phyloP scores from a whole-genome alignment of 2,797 vertebrate genomes.

The Pantherophis alleghaniensis region DNA sequence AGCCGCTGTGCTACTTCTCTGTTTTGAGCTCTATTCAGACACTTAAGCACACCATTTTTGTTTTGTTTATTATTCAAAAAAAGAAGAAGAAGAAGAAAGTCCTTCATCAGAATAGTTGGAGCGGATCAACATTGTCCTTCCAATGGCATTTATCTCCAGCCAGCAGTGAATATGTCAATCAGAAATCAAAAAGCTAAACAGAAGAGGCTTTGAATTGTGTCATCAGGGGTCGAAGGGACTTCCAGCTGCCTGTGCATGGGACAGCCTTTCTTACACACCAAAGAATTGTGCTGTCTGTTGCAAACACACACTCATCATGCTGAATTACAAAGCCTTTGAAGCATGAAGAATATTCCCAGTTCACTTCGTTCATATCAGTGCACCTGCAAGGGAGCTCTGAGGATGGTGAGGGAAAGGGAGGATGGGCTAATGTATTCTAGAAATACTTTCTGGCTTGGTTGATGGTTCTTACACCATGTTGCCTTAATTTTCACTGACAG shows the following conservation, averaged over 20 bases:
- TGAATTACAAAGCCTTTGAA: slow-evolving; percentile 57
- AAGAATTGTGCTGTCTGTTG: slow-evolving; percentile 68
- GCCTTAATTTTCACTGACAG: slow-evolving; percentile 32
- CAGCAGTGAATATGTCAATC: slow-evolving; percentile 78
- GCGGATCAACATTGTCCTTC: slow-evolving; percentile 78
- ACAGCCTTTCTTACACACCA: slow-evolving; percentile 66
- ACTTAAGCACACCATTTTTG: slow-evolving; percentile 68
- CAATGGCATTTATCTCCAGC: slow-evolving; percentile 71
- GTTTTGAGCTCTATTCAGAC: slow-evolving; percentile 74
- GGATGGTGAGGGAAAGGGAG: slow-evolving; percentile 14
- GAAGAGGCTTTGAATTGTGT: slow-evolving; percentile 78
- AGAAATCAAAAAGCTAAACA: slow-evolving; percentile 83
- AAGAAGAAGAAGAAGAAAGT: slow-evolving; percentile 61
- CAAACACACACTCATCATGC: slow-evolving; percentile 63
- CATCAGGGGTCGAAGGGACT: slow-evolving; percentile 75
- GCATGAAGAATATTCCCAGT: slow-evolving; percentile 35
- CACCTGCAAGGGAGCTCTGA: slow-evolving; percentile 70
- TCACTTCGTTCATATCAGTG: slow-evolving; percentile 58
- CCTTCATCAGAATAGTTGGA: slow-evolving; percentile 73
- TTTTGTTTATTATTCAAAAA: slow-evolving; percentile 75
- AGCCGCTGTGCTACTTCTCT: slow-evolving; percentile 61
- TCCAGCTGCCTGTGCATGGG: slow-evolving; percentile 76
- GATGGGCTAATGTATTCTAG: slow-evolving; percentile 57
- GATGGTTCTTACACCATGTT: slow-evolving; percentile 27
- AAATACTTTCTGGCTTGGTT: slow-evolving; percentile 43